Conservation (phyloP, 2,113 vertebrate species). For the Hypomesus transpacificus region DNA sequence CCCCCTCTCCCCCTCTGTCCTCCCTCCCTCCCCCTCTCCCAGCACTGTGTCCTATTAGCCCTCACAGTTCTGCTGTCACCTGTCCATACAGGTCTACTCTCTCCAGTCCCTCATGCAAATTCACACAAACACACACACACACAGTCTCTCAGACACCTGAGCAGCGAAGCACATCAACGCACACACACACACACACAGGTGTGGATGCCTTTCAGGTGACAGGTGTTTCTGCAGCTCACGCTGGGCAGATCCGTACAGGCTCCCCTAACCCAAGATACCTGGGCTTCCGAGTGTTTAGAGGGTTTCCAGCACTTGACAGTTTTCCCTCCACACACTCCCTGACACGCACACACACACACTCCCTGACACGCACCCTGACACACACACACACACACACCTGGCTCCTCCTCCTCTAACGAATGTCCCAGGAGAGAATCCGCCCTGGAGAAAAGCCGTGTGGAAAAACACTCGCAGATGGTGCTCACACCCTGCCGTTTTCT, state of each 20-base stretch:
- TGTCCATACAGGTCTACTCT: constrained; percentile 53
- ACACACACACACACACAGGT: constrained; percentile 49
- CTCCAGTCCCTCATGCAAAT: constrained; percentile 19
- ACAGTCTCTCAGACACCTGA: not conserved
- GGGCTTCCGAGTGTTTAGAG: constrained; percentile 47
- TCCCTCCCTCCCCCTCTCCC: constrained; percentile 13
- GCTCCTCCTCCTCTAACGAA: constrained; percentile 33
- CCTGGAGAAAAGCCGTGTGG: constrained; percentile 42
- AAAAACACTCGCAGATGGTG: constrained; percentile 66
- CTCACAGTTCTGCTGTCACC: constrained; percentile 43
- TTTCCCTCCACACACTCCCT: not conserved
- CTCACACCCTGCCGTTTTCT: constrained; percentile 53
- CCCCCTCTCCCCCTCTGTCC: too few species aligned
- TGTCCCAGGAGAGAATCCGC: constrained; percentile 47
- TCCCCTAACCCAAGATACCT: constrained; percentile 42
- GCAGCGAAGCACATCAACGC: constrained; percentile 6
- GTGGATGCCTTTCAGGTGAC: constrained; percentile 63
- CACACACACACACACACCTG: constrained; percentile 10
- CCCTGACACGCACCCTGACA: too few species aligned
- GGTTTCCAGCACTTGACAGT: constrained; percentile 5
- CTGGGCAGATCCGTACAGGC: constrained; percentile 56
- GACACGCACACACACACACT: not conserved
- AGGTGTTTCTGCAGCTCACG: constrained; percentile 36
- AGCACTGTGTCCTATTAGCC: constrained; percentile 57
- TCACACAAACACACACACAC: constrained; percentile 9